phyloP scores from a whole-genome alignment of 2,113 vertebrate genomes.

The Megalops atlanticus region DNA sequence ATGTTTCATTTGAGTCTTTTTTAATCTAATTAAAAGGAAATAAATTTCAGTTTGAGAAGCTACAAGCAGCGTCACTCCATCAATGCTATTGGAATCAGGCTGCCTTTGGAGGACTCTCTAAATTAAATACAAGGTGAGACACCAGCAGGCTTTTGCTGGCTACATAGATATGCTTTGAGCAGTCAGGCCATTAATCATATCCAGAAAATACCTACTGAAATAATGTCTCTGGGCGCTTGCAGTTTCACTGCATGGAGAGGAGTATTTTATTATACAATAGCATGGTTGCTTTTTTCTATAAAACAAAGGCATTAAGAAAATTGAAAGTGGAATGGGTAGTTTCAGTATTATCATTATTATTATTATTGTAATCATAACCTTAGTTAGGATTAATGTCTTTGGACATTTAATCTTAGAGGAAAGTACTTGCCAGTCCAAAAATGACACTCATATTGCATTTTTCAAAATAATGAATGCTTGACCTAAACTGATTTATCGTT shows the following conservation, averaged over 20 bases:
- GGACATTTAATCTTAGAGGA: background rate
- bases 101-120: background rate
- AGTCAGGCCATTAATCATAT: constrained; percentile 61
- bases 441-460: background rate
- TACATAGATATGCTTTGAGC: constrained; percentile 46
- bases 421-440: background rate
- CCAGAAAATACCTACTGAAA: constrained; percentile 52
- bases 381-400: background rate
- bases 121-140: constrained; percentile 27
- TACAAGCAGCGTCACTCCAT: background rate
- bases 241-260: constrained; percentile 28
- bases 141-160: constrained; percentile 34
- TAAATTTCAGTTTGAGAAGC: background rate
- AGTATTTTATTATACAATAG: background rate
- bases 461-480: background rate
- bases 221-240: constrained; percentile 35
- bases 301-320: background rate
- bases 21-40: background rate
- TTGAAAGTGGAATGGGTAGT: background rate
- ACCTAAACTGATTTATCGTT: background rate
- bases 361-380: background rate
- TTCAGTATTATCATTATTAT: background rate
- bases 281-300: background rate
- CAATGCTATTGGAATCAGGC: background rate
- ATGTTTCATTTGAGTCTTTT: background rate